Percentiles rank a stretch among this genome's conserved stretches.
Evolutionary conservation across 2,797 vertebrate species (phyloP).

Genomic region (Xenops minutus): DNA sequence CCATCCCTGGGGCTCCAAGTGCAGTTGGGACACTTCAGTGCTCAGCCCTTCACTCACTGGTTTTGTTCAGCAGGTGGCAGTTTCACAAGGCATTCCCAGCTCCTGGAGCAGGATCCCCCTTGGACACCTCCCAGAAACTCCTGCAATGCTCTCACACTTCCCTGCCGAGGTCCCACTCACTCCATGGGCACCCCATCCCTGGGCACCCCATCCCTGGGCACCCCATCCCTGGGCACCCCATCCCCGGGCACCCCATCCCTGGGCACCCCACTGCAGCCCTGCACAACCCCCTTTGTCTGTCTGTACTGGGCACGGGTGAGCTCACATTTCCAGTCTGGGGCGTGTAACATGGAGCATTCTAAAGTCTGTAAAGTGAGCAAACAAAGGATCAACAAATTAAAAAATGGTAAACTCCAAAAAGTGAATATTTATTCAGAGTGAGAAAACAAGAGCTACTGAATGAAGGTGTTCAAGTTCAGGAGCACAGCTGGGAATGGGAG

Average conservation of each 20-base stretch:
- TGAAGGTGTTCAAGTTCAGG: neutral
- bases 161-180: fast-evolving
- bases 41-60: neutral
- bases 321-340: neutral
- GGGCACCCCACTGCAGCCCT: neutral
- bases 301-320: neutral
- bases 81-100: neutral
- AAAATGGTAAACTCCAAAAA: fast-evolving
- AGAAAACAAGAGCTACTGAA: neutral
- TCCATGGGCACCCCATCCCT: neutral
- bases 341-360: fast-evolving
- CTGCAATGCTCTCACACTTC: fast-evolving
- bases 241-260: fast-evolving
- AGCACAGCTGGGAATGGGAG: neutral
- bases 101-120: neutral
- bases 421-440: neutral
- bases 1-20: neutral
- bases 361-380: neutral
- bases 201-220: neutral
- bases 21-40: fast-evolving
- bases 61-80: neutral
- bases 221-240: fast-evolving
- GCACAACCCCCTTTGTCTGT: neutral
- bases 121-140: fast-evolving
- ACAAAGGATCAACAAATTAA: neutral